Evolutionary conservation across 2,797 vertebrate genomes (phyloP).

Genomic region (Lepus oiostolus): DNA sequence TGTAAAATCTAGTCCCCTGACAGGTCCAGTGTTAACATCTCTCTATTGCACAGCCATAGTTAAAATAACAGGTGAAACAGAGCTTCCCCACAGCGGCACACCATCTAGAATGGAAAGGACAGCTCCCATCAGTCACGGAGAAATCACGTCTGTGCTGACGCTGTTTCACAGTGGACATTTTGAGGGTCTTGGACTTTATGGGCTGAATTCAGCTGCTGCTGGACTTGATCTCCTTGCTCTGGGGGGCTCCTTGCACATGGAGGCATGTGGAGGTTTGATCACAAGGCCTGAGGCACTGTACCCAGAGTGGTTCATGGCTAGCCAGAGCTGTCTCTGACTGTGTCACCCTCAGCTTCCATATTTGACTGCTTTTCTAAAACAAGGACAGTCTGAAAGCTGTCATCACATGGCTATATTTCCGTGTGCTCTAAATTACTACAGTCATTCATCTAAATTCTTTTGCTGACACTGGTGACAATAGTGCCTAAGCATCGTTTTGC

Average conservation of each 20-base stretch:
- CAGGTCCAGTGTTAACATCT: background rate
- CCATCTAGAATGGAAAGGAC: background rate
- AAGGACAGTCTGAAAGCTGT: background rate
- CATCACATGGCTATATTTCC: background rate
- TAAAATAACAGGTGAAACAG: slow-evolving; percentile 4
- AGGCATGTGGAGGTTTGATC: background rate
- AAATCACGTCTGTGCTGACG: background rate
- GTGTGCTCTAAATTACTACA: background rate
- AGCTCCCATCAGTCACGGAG: background rate
- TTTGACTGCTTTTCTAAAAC: background rate
- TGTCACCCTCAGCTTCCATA: background rate
- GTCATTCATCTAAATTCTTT: background rate
- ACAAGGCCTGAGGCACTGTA: background rate
- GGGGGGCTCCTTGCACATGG: background rate
- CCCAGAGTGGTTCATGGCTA: background rate
- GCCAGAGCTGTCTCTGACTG: background rate
- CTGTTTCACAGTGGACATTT: background rate
- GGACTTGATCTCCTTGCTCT: too few relatives aligned
- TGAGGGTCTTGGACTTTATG: background rate
- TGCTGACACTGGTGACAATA: background rate
- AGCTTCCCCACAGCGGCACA: background rate
- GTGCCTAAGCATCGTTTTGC: background rate
- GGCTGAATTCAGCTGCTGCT: background rate
- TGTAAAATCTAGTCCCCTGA: background rate
- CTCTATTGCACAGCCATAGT: background rate